Evolutionary conservation across 2,888 invertebrate genomes (phyloP).

Genomic region (Orthosia cruda): DNA sequence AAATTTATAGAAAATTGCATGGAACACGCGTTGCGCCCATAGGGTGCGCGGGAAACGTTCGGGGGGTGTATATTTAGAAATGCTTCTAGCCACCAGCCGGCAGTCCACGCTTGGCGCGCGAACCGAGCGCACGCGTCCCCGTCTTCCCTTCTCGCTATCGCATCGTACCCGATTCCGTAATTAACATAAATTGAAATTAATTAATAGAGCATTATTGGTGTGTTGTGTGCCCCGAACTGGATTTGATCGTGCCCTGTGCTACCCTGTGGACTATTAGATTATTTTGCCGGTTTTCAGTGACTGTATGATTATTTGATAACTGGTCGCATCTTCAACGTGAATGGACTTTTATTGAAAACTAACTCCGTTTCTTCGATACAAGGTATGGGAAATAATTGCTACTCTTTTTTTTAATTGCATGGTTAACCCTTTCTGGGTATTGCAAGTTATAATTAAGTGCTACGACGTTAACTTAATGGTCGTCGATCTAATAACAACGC

Average conservation of each 20-base stretch:
- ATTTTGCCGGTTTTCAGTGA: slow-evolving; percentile 65
- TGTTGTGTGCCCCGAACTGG: slow-evolving; percentile 86
- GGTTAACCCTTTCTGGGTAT: slow-evolving; percentile 42
- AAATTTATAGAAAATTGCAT: slow-evolving; percentile 92
- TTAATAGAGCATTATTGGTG: slow-evolving; percentile 76
- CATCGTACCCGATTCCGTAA: slow-evolving; percentile 83
- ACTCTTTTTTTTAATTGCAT: slow-evolving; percentile 56
- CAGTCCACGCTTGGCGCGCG: slow-evolving; percentile 87
- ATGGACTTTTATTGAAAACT: slow-evolving; percentile 81
- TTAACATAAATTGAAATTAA: slow-evolving; percentile 85
- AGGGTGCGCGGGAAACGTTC: slow-evolving; percentile 84
- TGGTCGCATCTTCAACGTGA: slow-evolving; percentile 72
- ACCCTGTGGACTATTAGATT: slow-evolving; percentile 73
- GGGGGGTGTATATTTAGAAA: slow-evolving; percentile 91
- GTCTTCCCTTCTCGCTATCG: slow-evolving; percentile 72
- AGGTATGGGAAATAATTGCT: slow-evolving; percentile 78
- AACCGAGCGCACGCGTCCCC: slow-evolving; percentile 79
- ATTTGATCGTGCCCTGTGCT: slow-evolving; percentile 82
- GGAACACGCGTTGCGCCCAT: slow-evolving; percentile 87
- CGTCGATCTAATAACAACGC: slow-evolving; percentile 22
- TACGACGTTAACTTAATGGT: slow-evolving; percentile 39
- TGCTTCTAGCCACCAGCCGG: slow-evolving; percentile 79
- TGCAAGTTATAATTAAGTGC: slow-evolving; percentile 54
- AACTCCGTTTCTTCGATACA: slow-evolving; percentile 74
- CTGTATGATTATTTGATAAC: slow-evolving; percentile 76